Evolutionary conservation across 2,113 vertebrate species (phyloP).

Genomic region (Catharus fuscescens): DNA sequence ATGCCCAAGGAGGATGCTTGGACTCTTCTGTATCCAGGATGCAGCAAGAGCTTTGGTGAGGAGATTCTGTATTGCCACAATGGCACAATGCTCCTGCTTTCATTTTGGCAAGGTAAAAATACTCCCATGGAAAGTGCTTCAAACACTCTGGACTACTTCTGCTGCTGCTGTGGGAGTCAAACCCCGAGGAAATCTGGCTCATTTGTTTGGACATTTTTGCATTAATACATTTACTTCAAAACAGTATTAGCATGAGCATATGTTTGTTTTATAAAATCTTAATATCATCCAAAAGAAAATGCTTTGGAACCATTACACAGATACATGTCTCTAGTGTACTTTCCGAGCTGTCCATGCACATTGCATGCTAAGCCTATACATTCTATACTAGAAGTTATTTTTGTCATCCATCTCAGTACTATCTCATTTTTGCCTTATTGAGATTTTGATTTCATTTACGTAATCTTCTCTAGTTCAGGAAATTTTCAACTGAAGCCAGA

Average conservation of each 20-base stretch:
- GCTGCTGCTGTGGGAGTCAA: slow-evolving; percentile 35
- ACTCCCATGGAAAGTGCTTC: slow-evolving; percentile 11
- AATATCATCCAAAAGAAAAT: slow-evolving; percentile 60
- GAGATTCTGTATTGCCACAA: neutral
- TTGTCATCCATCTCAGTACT: neutral
- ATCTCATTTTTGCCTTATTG: neutral
- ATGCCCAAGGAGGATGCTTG: neutral
- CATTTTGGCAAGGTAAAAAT: neutral
- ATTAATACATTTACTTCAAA: slow-evolving; percentile 57
- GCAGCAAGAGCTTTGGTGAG: neutral
- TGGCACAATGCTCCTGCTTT: neutral
- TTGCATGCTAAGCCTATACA: slow-evolving; percentile 17
- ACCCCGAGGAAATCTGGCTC: slow-evolving; percentile 60
- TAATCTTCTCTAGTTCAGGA: neutral
- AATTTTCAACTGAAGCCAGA: neutral
- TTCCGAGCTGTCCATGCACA: slow-evolving; percentile 21
- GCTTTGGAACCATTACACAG: slow-evolving; percentile 51
- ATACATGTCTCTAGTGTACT: slow-evolving; percentile 17
- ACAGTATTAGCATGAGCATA: slow-evolving; percentile 46
- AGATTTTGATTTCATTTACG: slow-evolving; percentile 19
- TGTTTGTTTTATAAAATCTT: slow-evolving; percentile 66
- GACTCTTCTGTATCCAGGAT: neutral
- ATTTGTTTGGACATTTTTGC: slow-evolving; percentile 46
- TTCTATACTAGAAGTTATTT: neutral
- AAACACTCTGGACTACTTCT: slow-evolving; percentile 4